Base-by-base conservation (phyloP, 1,140 invertebrate species). In the Acromyrmex charruanus region DNA sequence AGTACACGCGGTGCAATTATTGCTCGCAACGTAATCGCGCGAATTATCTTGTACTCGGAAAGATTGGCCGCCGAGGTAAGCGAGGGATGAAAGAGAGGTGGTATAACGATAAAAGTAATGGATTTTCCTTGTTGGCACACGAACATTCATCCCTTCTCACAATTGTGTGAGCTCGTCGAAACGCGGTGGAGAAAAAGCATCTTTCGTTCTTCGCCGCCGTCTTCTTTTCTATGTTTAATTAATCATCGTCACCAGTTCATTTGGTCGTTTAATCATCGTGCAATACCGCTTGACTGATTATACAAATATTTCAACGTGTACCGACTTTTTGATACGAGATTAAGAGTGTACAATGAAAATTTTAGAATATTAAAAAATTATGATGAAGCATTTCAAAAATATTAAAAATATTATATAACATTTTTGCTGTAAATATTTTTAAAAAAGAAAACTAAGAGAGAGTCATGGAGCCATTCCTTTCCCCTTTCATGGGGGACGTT, bases 61-160 rank as follows among this genome's bases (percentile, higher is more conserved):
- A 63, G 39, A n/a, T 28, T 3, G 21, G 9, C 53, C 35, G 31
- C 14, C 7, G 12, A 2, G n/a, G 18, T 2, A 18, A 58, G 39
- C 4, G 39, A 39, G 16, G 10, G 21, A 16, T 21, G 7, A 59
- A 77, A 21, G 21, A 14, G 53, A 25, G 53, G 55, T 16, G 16
- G 7, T 25, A 44, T 61, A 61, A 61, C 4, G 59, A 61, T 14
- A 59, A 21, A n/a, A 18, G 61, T 77, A 65, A 77, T 77, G 75
- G 75, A 77, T 25, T 77, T 77, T 25, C 39, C 58, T n/a, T 77
- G 59, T 77, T 28, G 7, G 44, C n/a, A 31, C 55, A 31, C 55
- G 55, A 61, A 77, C 59, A 77, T 77, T 61, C 55, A 44, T 77
- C 31, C 35, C 9, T 31, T 21, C 55, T 25, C 21, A 7, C 55